Base-by-base conservation (phyloP, 2,888 invertebrate genomes). In the Bunonema sp. region DNA sequence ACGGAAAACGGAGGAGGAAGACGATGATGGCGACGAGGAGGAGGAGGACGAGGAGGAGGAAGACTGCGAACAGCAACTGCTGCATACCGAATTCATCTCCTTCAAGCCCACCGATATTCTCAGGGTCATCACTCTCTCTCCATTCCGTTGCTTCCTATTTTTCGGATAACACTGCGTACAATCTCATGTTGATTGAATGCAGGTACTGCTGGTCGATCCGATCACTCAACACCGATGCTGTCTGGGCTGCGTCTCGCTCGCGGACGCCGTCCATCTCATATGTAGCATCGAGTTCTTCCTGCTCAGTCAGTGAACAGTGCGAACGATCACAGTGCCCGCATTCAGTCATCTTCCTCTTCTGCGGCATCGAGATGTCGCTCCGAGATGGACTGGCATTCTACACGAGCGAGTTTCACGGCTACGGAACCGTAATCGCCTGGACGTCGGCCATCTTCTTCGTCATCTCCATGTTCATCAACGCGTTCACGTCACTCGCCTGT, bases 231-330 rank as follows among this genome's bases (percentile, higher is more conserved):
- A 35, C 26, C 23, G 35, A 35, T 35, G 35, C 22, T 35, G 35
- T 21, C 24, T 35, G 15, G 35, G 35, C 18, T 35, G 35, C 35
- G 26, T 35, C n/a, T 24, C 35, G 26, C 35, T 35, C 15, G 35
- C 24, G 24, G 35, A 35, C 35, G 35, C 35, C 24, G 35, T 35
- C 18, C 35, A 28, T 24, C 24, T 35, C 5, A 35, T 35, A 24
- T 35, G 35, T 28, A 28, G 24, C 26, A 26, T 35, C 35, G 26
- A 35, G 26, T 15, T 35, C 8, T 26, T 35, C 26, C 24, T 26
- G 26, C 18, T 30, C 12, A 30, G 5, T 30, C 12, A 4, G n/a
- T 12, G 16, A 16, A 12, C 19, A 19, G 19, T 33, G 19, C 16
- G 7, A 10, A 4, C 4, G 18, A 3, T 20, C 34, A 18, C 7